Evolutionary conservation across 2,113 vertebrate species (phyloP).

Genomic region (Hyaena hyaena): DNA sequence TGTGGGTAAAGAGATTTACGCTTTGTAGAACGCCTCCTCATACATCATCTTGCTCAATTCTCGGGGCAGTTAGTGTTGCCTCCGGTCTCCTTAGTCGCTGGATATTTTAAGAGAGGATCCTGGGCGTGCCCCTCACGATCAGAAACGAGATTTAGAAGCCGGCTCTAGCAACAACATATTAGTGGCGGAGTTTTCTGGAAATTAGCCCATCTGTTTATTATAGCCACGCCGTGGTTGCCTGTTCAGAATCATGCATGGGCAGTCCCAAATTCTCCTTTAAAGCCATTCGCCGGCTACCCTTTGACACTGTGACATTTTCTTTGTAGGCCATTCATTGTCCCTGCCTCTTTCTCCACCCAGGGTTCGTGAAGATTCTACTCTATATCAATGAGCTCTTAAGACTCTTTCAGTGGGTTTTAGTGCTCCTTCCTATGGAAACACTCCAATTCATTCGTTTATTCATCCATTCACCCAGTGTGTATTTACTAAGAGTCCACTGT

Average conservation of each 20-base stretch:
- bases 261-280: neutral
- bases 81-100: neutral
- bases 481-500: neutral
- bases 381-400: neutral
- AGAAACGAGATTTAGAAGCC: neutral
- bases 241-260: neutral
- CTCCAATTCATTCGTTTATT: neutral
- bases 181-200: neutral
- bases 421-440: neutral
- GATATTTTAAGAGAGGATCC: neutral
- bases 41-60: neutral
- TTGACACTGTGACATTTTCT: neutral
- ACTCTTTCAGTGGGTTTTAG: neutral
- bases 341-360: neutral
- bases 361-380: neutral
- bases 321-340: neutral
- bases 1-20: conserved; percentile 21
- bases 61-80: neutral
- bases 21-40: neutral
- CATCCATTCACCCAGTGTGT: neutral
- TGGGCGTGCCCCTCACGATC: neutral
- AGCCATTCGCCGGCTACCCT: neutral
- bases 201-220: conserved; percentile 34
- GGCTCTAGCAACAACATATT: neutral
- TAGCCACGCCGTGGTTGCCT: neutral